phyloP scores from a whole-genome alignment of 2,888 invertebrate species.

The Amitus sp. region DNA sequence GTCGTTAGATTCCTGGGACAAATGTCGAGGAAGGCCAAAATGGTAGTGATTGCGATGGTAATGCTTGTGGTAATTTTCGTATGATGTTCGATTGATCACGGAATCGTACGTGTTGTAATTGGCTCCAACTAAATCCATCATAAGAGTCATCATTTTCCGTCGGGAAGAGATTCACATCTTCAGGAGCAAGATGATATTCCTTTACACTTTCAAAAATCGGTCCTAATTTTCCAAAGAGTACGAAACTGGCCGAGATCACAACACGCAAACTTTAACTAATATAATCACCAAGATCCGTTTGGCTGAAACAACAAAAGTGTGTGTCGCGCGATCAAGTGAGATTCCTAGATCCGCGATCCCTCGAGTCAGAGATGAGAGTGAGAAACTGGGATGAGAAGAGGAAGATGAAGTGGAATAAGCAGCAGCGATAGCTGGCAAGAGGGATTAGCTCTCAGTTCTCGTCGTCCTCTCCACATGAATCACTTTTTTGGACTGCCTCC shows the following conservation, averaged over 20 bases:
- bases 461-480: conserved; percentile 49
- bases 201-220: no score
- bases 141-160: conserved; percentile 62
- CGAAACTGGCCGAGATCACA: no score
- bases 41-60: conserved; percentile 44
- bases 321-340: neutral
- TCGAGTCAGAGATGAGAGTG: conserved; percentile 56
- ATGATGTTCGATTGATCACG: conserved; percentile 53
- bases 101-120: conserved; percentile 52
- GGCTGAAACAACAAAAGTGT: neutral
- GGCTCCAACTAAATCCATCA: conserved; percentile 61
- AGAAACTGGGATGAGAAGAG: conserved; percentile 42
- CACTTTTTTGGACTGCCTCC: conserved; percentile 37
- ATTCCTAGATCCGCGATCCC: conserved; percentile 50
- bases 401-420: conserved; percentile 33
- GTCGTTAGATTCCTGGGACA: conserved; percentile 34
- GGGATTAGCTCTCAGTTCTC: conserved; percentile 40
- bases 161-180: neutral
- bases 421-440: conserved; percentile 33
- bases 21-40: conserved; percentile 42
- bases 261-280: no score
- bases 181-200: no score
- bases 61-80: conserved; percentile 52
- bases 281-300: no score
- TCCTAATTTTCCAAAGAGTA: no score